A percentile compares a stretch with the other conserved stretches of the same genome.
These are phyloP conservation scores for Bombus sylvicola DNA, from an alignment of 1,140 invertebrate genomes.

Conservation along the genomic window DNA sequence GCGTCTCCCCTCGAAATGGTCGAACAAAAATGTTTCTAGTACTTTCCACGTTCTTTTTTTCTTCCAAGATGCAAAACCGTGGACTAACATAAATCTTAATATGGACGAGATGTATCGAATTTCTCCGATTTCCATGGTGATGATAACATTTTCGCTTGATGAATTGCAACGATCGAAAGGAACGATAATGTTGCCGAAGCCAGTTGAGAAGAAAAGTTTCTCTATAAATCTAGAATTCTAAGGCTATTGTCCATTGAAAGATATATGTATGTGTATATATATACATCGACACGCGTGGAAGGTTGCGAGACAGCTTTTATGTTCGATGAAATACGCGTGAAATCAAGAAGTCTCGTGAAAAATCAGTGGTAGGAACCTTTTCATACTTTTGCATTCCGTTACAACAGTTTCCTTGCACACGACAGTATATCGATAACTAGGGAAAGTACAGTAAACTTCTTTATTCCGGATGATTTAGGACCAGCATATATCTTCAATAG, in stretches of 20 bases:
- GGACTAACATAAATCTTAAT: background rate
- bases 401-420: background rate
- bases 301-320: constrained; percentile 50
- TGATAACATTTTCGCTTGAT: constrained; percentile 11
- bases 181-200: constrained; percentile 35
- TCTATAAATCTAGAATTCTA: constrained; percentile 71
- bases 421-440: background rate
- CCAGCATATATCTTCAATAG: too few species aligned
- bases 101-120: background rate
- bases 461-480: background rate
- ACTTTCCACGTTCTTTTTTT: too few species aligned
- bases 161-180: constrained; percentile 28
- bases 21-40: too few species aligned
- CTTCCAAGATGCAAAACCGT: too few species aligned
- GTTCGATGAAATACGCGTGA: constrained; percentile 52
- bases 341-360: constrained; percentile 36
- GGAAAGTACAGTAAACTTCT: background rate
- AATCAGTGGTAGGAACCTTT: constrained; percentile 8
- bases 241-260: constrained; percentile 65
- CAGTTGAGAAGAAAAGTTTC: constrained; percentile 69
- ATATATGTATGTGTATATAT: constrained; percentile 5
- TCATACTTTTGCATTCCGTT: constrained; percentile 2
- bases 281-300: constrained; percentile 31
- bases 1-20: too few species aligned
- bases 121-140: background rate